A percentile compares a stretch with the other conserved stretches of the same genome.
Evolutionary conservation across 2,113 vertebrate genomes (phyloP).

Genomic region (Leucoraja erinaceus): DNA sequence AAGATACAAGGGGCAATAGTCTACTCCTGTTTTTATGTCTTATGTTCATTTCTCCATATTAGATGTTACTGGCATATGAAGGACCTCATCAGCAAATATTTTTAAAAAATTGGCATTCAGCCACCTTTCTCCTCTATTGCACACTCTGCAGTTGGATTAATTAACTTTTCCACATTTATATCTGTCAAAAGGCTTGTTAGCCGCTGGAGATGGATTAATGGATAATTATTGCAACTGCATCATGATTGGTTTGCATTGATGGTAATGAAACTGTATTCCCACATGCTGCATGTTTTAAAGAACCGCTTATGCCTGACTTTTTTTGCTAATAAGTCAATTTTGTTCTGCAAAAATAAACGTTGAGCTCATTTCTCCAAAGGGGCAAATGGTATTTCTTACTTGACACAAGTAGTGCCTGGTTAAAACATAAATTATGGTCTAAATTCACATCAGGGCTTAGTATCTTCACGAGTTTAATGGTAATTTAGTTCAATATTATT

Average conservation of each 20-base stretch:
- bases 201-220: background rate
- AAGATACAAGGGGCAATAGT: too few species aligned
- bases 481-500: background rate
- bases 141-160: background rate
- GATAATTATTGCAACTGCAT: background rate
- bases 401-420: background rate
- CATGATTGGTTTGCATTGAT: background rate
- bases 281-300: background rate
- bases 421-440: background rate
- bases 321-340: background rate
- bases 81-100: constrained; percentile 13
- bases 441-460: background rate
- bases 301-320: background rate
- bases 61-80: background rate
- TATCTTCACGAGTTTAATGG: background rate
- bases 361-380: background rate
- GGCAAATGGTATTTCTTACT: background rate
- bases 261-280: background rate
- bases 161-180: constrained; percentile 3
- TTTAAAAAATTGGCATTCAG: constrained; percentile 9
- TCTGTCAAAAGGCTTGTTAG: background rate
- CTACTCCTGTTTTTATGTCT: too few species aligned
- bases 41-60: background rate
- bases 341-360: background rate
- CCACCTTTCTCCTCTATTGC: background rate